Base-by-base conservation (phyloP, 2,113 vertebrate species). In the Ranitomeya variabilis region DNA sequence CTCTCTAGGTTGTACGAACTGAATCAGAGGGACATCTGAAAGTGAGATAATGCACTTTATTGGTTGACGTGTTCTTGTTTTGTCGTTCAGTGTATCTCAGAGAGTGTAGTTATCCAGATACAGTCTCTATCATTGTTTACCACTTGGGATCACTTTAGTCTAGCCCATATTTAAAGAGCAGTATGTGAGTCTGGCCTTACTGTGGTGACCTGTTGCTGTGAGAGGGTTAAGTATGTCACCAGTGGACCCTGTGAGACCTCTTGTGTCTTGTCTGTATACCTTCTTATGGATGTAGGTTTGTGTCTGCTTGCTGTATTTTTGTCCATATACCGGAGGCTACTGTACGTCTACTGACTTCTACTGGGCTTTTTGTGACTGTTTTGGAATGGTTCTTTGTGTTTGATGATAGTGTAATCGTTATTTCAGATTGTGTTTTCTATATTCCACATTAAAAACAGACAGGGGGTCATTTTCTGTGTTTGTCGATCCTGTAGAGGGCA, bases 21-120 rank as follows among this genome's bases (percentile, higher is more conserved):
- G 69, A 73, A 73, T 73, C 69, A 73, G 26, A 37, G 69, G 26
- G 21, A 73, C 69, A 73, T 18, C 31, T 73, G 69, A 73, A 73
- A 73, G 69, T 73, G 69, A 73, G 69, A 37, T 37, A 7, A 73
- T 73, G 31, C 69, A 8, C 16, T 2, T 6, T 73, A 14, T 31
- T 26, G 69, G 69, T 73, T 73, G 69, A 37, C 69, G 15, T 37
- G 69, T 73, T 37, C 7, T 23, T 67, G 64, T 71, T 31, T 14
- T 71, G 67, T 71, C 4, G 10, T 71, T 31, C 23, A 14, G 67
- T 71, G 67, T 71, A 71, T 71, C 67, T 71, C 23, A 71, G 23
- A 71, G 10, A 71, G 23, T 8, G 9, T 21, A 19, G 62, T 19
- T 64, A 19, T 21, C 7, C 62, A 64, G 62, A 9, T 21, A 9